Conservation (phyloP, 1,140 invertebrate genomes). For the Scaptomyza montana region DNA sequence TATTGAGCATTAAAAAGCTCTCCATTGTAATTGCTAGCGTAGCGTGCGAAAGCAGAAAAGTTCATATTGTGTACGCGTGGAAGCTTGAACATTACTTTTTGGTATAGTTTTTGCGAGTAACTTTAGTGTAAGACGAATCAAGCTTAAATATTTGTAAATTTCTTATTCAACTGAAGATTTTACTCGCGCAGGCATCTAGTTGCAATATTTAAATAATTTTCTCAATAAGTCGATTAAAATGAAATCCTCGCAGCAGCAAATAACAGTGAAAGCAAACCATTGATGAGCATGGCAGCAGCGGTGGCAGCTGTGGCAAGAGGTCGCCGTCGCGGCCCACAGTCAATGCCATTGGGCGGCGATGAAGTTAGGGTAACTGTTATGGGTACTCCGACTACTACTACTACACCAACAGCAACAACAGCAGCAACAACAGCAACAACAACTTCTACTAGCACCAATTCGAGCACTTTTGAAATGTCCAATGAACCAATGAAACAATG, state of each 20-base stretch:
- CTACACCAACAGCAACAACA: not conserved
- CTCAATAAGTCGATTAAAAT: not conserved
- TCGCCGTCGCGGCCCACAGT: conserved; percentile 42
- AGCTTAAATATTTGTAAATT: no score
- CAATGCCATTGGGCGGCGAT: not conserved
- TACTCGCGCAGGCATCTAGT: conserved; percentile 9
- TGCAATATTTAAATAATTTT: not conserved
- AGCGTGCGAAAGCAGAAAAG: no score
- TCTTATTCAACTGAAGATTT: not conserved
- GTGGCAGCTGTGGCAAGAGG: conserved; percentile 47
- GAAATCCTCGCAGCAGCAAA: conserved; percentile 3
- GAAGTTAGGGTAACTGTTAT: not conserved
- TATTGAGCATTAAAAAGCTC: no score
- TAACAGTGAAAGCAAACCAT: not conserved
- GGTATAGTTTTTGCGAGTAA: not conserved
- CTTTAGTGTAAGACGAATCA: no score
- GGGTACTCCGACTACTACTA: conserved; percentile 14
- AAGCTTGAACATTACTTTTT: no score
- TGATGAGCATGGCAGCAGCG: conserved; percentile 55
- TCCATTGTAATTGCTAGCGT: no score
- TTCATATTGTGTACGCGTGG: no score
- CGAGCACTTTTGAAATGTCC: conserved; percentile 23
- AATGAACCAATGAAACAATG: conserved; percentile 14
- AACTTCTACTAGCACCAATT: conserved; percentile 12
- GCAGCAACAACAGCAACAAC: not conserved